Conservation (phyloP, 64 coral and sea anemone species). For the Porites australiensis region DNA sequence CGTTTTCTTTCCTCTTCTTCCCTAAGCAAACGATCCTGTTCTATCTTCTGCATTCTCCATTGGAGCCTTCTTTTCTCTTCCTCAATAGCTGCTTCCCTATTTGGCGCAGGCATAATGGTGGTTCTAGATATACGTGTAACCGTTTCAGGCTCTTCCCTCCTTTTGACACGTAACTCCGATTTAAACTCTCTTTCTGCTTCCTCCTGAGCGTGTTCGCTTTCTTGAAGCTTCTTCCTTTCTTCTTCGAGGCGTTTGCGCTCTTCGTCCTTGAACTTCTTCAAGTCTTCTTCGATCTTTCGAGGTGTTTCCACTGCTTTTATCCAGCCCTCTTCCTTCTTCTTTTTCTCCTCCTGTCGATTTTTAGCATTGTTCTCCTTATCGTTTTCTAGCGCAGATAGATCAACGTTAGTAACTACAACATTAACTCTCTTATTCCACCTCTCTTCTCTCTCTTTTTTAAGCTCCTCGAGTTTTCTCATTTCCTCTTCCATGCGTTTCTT, state of each 20-base stretch:
- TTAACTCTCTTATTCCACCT: constrained; percentile 5
- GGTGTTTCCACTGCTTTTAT: constrained; percentile 28
- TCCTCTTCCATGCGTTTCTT: constrained; percentile 38
- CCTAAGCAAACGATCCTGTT: constrained; percentile 20
- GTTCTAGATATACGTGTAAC: background rate
- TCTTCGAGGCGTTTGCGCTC: constrained; percentile 41
- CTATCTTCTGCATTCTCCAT: constrained; percentile 34
- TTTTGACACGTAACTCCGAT: background rate
- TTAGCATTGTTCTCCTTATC: background rate
- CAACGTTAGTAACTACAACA: background rate
- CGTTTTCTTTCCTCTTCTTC: constrained; percentile 22
- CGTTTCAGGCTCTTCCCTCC: background rate
- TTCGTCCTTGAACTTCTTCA: constrained; percentile 41
- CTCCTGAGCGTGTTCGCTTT: constrained; percentile 9
- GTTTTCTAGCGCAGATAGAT: background rate
- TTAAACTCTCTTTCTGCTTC: constrained; percentile 21
- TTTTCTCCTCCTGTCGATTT: constrained; percentile 34
- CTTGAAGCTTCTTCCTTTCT: constrained; percentile 18
- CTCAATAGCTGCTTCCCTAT: background rate
- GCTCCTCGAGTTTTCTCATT: constrained; percentile 32
- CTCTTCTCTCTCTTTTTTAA: constrained; percentile 18
- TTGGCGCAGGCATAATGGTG: background rate
- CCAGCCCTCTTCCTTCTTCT: constrained; percentile 32
- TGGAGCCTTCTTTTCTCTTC: constrained; percentile 33
- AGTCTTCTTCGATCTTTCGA: constrained; percentile 38